phyloP scores from a whole-genome alignment of 2,113 vertebrate genomes.

The Scytalopus superciliaris region DNA sequence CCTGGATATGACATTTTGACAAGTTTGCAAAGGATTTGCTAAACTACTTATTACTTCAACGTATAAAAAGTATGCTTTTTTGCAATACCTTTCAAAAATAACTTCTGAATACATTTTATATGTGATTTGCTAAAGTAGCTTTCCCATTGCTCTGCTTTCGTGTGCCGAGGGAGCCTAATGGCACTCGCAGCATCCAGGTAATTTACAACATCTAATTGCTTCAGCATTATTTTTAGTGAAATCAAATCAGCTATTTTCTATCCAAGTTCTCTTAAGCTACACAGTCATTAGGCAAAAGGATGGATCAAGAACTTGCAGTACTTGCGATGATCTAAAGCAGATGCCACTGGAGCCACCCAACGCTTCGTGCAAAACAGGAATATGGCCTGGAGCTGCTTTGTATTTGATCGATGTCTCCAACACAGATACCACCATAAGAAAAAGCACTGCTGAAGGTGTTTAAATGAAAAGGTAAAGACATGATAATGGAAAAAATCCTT shows the following conservation, averaged over 20 bases:
- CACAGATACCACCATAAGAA: neutral
- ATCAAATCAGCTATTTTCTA: constrained; percentile 10
- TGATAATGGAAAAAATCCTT: neutral
- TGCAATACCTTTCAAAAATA: constrained; percentile 51
- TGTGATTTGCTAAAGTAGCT: constrained; percentile 56
- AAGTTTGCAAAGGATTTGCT: constrained; percentile 69
- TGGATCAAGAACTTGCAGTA: neutral
- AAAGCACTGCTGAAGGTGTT: neutral
- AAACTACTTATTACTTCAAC: constrained; percentile 66
- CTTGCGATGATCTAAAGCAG: neutral
- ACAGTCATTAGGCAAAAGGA: neutral
- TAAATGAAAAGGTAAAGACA: neutral
- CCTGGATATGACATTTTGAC: constrained; percentile 74
- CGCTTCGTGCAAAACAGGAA: neutral
- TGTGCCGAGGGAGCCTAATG: neutral
- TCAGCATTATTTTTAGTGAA: neutral
- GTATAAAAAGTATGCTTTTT: constrained; percentile 43
- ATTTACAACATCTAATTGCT: constrained; percentile 22
- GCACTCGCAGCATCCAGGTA: neutral
- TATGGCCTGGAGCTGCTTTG: neutral
- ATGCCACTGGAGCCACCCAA: neutral
- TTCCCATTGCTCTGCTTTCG: constrained; percentile 18
- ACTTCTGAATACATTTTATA: constrained; percentile 1
- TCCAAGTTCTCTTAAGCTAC: neutral
- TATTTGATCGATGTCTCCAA: neutral